Conservation (phyloP, 2,888 invertebrate species). For the Melanargia galathea region DNA sequence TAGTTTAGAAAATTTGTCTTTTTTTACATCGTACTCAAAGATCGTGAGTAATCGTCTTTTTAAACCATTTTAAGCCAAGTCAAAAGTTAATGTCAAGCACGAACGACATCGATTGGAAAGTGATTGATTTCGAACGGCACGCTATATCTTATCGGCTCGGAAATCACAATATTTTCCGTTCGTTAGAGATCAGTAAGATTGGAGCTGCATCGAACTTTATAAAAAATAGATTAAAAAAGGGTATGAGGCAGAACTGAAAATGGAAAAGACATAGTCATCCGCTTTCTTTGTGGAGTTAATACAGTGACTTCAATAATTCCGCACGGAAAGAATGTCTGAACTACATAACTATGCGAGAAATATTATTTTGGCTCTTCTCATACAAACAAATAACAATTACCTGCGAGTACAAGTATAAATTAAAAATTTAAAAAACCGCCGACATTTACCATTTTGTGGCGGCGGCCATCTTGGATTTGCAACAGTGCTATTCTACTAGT, state of each 20-base stretch:
- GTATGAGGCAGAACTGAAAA: not conserved
- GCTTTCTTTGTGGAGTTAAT: not conserved
- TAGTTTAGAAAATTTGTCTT: too few relatives aligned
- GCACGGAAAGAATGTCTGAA: too few relatives aligned
- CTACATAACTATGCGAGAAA: too few relatives aligned
- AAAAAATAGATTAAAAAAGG: conserved; percentile 1
- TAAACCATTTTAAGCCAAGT: conserved; percentile 11
- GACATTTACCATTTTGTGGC: too few relatives aligned
- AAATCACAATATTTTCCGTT: conserved; percentile 58
- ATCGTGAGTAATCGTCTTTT: conserved; percentile 4
- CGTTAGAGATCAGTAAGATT: conserved; percentile 46
- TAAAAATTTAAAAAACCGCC: too few relatives aligned
- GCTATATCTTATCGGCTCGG: conserved; percentile 54
- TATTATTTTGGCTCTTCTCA: too few relatives aligned
- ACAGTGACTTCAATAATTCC: not conserved
- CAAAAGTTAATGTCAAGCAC: conserved; percentile 43
- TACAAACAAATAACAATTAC: too few relatives aligned
- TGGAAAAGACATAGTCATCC: not conserved
- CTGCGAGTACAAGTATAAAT: too few relatives aligned
- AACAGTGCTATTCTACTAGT: too few relatives aligned
- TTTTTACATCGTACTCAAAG: too few relatives aligned
- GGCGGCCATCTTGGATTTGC: too few relatives aligned
- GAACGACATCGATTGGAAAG: conserved; percentile 55
- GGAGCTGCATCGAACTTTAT: conserved; percentile 1
- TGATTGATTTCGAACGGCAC: conserved; percentile 58